Evolutionary conservation across 2,888 invertebrate species (phyloP).

Genomic region (Neoitamus cyanurus): DNA sequence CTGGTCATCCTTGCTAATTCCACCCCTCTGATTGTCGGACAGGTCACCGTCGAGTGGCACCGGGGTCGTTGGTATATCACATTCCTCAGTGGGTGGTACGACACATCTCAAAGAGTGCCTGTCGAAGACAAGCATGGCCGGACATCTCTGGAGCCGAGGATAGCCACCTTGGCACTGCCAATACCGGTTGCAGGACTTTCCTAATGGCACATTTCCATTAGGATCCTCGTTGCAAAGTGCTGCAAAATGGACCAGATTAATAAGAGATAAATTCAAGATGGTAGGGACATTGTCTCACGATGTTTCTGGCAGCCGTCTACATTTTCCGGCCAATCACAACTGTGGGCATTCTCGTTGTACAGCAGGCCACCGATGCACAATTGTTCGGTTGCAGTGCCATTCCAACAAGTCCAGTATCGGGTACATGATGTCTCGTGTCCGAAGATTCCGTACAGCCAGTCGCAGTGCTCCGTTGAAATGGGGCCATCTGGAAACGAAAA

Average conservation of each 20-base stretch:
- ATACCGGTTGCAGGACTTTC: constrained; percentile 92
- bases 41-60: constrained; percentile 71
- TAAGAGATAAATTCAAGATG: constrained; percentile 22
- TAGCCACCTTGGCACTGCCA: constrained; percentile 96
- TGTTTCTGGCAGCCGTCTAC: constrained; percentile 94
- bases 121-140: constrained; percentile 91
- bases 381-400: constrained; percentile 91
- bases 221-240: constrained; percentile 92
- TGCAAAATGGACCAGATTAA: constrained; percentile 59
- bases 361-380: constrained; percentile 90
- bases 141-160: constrained; percentile 89
- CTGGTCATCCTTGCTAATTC: constrained; percentile 49
- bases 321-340: constrained; percentile 94
- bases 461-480: constrained; percentile 86
- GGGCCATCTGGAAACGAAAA: constrained; percentile 75
- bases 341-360: constrained; percentile 90
- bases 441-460: constrained; percentile 93
- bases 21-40: constrained; percentile 44
- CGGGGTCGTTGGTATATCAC: constrained; percentile 84
- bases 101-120: constrained; percentile 83
- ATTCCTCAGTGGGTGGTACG: constrained; percentile 90
- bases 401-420: constrained; percentile 95
- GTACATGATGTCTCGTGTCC: constrained; percentile 95
- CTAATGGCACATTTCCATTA: constrained; percentile 90
- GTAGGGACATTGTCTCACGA: constrained; percentile 73